Base-by-base conservation (phyloP, 1,140 invertebrate species). In the Papilio polyxenes region DNA sequence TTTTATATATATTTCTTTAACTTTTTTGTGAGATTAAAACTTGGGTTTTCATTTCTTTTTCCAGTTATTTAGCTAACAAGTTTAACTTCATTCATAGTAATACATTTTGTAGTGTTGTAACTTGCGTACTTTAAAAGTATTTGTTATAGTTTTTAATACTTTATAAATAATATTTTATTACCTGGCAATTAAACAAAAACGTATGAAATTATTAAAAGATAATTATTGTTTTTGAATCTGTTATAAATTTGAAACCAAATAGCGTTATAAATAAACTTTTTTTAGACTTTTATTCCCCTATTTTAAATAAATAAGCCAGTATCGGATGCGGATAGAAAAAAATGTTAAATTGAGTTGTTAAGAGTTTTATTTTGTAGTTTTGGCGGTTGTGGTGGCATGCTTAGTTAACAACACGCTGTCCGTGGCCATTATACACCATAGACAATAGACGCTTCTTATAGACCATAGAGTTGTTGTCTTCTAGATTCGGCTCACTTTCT, bases 331-430 rank as follows among this genome's bases (percentile, higher is more conserved):
- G 11, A 44, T 44, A 17, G 31, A 7, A 6, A 40, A 72, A 72
- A 3, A 40, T 15, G 11, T 72, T 72, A 72, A 37, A 72, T 72
- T 31, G 62, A 15, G 11, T 69, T 31, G 23, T 65, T 37, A 72
- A 72, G 23, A 20, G n/a, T 62, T 62, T n/a, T 72, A 6, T 59
- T 59, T 59, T 7, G 65, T 72, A 72, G 65, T 72, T 72, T 17
- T 17, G 11, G n/a, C 77, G 59, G 78, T 80, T 59, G 40, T 44
- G 78, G 78, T 65, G 56, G 78, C 78, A 80, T 80, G 78, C 51
- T 59, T 37, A 53, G 78, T n/a, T 62, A 65, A 65, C 59, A 80
- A 80, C 49, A 69, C 59, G 75, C 75, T 76, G 75, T 76, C 48
- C 75, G 20, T 76, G 75, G 48, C 75, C 75, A 31, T 75, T 75